Conservation (phyloP, 2,797 vertebrate genomes). For the Chloroceryle inda region DNA sequence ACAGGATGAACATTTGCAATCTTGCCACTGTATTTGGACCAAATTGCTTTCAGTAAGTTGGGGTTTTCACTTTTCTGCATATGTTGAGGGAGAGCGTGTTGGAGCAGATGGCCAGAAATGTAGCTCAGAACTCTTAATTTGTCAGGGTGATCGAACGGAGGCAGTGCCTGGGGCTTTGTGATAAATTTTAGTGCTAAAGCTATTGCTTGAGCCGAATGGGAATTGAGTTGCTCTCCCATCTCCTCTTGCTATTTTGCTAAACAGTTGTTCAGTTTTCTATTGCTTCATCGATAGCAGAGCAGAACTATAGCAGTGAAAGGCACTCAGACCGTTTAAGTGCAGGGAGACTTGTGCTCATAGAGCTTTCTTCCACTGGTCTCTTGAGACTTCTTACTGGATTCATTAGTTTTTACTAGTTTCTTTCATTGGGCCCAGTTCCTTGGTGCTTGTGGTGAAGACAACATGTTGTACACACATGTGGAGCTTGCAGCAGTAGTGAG, state of each 20-base stretch:
- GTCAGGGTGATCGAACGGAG: not conserved
- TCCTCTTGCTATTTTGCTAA: not conserved
- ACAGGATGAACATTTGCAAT: constrained; percentile 91
- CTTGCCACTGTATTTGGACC: constrained; percentile 94
- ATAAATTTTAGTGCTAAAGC: not conserved
- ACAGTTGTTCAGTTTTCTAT: not conserved
- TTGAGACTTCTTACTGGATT: not conserved
- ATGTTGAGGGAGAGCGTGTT: not conserved
- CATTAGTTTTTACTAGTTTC: not conserved
- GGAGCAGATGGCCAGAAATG: not conserved
- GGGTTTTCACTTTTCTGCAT: not conserved
- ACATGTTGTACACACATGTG: rapidly evolving
- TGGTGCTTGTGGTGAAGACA: not conserved
- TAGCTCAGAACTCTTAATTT: not conserved
- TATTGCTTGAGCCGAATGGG: not conserved
- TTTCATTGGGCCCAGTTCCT: not conserved
- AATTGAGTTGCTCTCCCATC: not conserved
- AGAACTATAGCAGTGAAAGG: not conserved
- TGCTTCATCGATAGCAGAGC: not conserved
- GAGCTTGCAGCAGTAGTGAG: not conserved
- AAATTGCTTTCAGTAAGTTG: constrained; percentile 93
- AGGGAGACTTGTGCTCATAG: not conserved
- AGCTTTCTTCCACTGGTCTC: not conserved
- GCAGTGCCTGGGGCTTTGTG: not conserved
- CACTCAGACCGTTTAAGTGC: not conserved